phyloP scores from a whole-genome alignment of 2,888 invertebrate genomes.

The Leptopilina myrica region DNA sequence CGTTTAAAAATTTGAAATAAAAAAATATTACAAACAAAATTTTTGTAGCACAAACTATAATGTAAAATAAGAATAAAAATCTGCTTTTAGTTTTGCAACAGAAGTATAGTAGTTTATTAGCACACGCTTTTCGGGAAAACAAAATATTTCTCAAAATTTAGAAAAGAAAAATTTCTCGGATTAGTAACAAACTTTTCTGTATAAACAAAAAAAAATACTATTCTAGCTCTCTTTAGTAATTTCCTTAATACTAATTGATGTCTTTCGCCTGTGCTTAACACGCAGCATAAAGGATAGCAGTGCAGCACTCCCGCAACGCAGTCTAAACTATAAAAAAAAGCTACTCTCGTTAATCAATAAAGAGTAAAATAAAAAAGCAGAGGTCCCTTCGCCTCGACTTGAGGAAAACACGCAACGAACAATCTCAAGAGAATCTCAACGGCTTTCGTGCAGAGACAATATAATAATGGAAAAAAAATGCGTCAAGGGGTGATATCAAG shows the following conservation, averaged over 20 bases:
- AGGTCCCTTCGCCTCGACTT: slow-evolving; percentile 25
- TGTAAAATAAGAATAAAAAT: too few relatives aligned
- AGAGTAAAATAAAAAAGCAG: slow-evolving; percentile 38
- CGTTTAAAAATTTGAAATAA: too few relatives aligned
- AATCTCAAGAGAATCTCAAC: slow-evolving; percentile 23
- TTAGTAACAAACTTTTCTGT: slow-evolving; percentile 15
- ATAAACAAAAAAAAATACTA: background rate
- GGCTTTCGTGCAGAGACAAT: slow-evolving; percentile 37
- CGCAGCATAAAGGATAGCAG: slow-evolving; percentile 75
- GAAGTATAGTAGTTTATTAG: too few relatives aligned
- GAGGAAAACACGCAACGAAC: slow-evolving; percentile 32
- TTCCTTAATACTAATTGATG: slow-evolving; percentile 71
- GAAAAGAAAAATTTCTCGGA: background rate
- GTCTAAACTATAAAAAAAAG: slow-evolving; percentile 46
- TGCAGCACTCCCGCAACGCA: slow-evolving; percentile 51
- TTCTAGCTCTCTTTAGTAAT: slow-evolving; percentile 40
- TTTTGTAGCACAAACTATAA: too few relatives aligned
- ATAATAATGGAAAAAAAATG: background rate
- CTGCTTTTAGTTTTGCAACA: too few relatives aligned
- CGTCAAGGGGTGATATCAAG: slow-evolving; percentile 1
- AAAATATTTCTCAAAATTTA: too few relatives aligned
- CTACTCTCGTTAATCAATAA: slow-evolving; percentile 55
- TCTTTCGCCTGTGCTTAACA: slow-evolving; percentile 75
- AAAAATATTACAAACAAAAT: too few relatives aligned
- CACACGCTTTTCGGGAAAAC: too few relatives aligned